phyloP scores from a whole-genome alignment of 2,888 invertebrate genomes.

The Eudemis profundana region DNA sequence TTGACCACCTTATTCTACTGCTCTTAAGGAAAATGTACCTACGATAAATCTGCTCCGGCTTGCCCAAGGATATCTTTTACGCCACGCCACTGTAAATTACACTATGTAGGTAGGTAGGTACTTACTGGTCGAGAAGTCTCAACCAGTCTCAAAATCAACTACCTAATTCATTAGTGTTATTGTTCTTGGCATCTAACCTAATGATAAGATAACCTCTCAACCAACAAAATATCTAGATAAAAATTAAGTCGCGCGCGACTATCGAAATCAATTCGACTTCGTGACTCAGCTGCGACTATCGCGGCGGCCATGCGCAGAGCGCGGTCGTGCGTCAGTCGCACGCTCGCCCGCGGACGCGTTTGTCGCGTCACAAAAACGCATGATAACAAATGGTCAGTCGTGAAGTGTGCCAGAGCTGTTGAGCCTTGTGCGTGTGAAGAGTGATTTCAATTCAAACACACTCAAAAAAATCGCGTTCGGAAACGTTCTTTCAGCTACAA shows the following conservation, averaged over 20 bases:
- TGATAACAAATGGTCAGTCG: neutral
- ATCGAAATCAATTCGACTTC: slow-evolving; percentile 24
- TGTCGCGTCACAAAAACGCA: slow-evolving; percentile 53
- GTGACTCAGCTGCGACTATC: slow-evolving; percentile 17
- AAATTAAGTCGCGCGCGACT: slow-evolving; percentile 2
- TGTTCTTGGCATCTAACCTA: no score
- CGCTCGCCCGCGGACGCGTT: slow-evolving; percentile 59
- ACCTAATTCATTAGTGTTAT: no score
- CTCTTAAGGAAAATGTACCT: no score
- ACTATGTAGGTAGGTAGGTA: no score
- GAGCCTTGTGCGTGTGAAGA: neutral
- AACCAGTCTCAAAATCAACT: no score
- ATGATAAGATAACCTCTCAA: no score
- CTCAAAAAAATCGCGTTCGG: neutral
- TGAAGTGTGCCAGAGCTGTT: neutral
- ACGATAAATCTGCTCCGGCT: no score
- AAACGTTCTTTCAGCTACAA: neutral
- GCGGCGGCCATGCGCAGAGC: slow-evolving; percentile 52
- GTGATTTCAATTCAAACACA: neutral
- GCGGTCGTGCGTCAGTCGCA: slow-evolving; percentile 57
- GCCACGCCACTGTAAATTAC: no score
- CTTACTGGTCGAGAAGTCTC: no score
- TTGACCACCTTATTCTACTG: no score
- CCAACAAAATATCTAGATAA: neutral
- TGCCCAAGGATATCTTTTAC: no score